These are phyloP conservation scores for Chloropsis hardwickii DNA, from an alignment of 2,113 vertebrate genomes.

Conservation along the genomic window DNA sequence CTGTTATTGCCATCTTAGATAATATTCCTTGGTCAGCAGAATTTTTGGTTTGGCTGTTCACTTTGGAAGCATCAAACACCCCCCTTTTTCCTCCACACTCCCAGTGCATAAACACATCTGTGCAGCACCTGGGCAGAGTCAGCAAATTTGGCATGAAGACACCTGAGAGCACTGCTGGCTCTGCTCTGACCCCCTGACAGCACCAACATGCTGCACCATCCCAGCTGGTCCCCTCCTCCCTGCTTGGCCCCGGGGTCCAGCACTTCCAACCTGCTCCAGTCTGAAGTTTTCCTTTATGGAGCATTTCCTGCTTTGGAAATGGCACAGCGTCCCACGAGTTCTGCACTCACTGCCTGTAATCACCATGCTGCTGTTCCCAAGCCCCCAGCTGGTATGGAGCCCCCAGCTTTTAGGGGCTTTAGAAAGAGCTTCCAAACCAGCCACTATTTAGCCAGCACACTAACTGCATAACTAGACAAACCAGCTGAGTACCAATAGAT, in stretches of 20 bases:
- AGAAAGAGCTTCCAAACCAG: neutral
- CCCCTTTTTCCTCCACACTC: neutral
- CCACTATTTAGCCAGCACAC: neutral
- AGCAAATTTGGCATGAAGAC: accelerated
- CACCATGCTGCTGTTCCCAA: neutral
- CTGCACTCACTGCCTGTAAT: neutral
- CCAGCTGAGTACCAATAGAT: neutral
- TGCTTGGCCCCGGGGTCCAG: accelerated
- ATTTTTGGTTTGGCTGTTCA: neutral
- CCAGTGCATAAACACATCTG: neutral
- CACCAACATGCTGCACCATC: accelerated
- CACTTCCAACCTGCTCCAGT: neutral
- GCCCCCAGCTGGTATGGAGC: neutral
- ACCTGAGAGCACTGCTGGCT: neutral
- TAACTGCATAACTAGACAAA: neutral
- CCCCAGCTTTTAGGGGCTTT: neutral
- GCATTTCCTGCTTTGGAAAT: neutral
- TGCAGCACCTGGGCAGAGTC: neutral
- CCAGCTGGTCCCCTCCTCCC: neutral
- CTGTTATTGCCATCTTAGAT: neutral
- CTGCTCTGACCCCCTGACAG: neutral
- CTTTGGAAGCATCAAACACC: neutral
- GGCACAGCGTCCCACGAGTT: neutral
- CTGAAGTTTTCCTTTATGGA: neutral
- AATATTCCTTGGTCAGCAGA: neutral